Percentiles rank a stretch among this genome's conserved stretches.
These are phyloP conservation scores for Lamellibrachia columna DNA, from an alignment of 2,888 invertebrate species.

Conservation along the genomic window DNA sequence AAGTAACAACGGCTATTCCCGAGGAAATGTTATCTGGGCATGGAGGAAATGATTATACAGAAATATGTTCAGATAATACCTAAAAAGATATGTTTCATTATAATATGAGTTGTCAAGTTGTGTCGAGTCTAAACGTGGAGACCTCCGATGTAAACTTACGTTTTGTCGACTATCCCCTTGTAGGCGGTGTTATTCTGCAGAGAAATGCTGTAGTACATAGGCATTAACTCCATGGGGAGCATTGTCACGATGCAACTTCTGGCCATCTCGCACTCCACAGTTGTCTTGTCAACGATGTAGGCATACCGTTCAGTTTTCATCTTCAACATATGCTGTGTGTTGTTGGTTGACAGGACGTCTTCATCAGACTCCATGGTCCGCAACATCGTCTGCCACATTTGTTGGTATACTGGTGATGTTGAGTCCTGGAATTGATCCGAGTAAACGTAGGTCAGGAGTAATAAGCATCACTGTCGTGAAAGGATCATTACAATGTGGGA, in stretches of 20 bases:
- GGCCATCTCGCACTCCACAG: background rate
- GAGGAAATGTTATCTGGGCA: no score
- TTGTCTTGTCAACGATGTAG: background rate
- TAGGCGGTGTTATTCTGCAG: constrained; percentile 3
- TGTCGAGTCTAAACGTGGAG: no score
- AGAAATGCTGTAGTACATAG: background rate
- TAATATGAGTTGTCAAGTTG: no score
- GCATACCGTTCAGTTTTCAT: background rate
- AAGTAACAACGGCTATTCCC: no score
- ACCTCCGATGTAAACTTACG: background rate
- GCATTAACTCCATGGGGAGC: background rate
- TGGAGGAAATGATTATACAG: no score
- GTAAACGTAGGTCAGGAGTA: no score
- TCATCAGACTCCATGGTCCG: background rate
- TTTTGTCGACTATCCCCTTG: background rate
- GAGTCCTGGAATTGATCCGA: no score
- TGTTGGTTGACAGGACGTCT: background rate
- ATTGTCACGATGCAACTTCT: background rate
- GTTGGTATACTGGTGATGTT: background rate
- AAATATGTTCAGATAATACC: no score
- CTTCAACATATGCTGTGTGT: background rate
- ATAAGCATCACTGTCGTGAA: no score
- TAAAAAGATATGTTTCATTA: no score
- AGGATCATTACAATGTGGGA: no score
- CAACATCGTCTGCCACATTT: background rate